Conservation (phyloP, 2,888 invertebrate species). For the Ennomos erosarius region DNA sequence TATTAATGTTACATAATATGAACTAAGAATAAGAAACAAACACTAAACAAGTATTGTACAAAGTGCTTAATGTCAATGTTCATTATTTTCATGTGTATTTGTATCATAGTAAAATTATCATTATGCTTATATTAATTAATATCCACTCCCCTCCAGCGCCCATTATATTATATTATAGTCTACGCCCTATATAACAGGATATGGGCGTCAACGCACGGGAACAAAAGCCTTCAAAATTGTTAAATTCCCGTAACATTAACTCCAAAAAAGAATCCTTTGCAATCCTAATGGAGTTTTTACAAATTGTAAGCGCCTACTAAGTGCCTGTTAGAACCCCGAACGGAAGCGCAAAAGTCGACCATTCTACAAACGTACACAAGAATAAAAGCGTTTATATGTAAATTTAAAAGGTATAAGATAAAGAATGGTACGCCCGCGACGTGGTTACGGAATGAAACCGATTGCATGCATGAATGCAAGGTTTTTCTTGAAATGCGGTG, state of each 20-base stretch:
- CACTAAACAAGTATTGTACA: no score
- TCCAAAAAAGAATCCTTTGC: conserved; percentile 2
- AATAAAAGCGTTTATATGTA: conserved; percentile 28
- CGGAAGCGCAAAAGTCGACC: conserved; percentile 13
- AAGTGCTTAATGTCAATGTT: no score
- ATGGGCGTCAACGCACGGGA: background rate
- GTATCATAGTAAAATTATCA: no score
- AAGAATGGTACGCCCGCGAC: conserved; percentile 12
- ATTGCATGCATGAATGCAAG: conserved; percentile 25
- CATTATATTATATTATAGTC: background rate
- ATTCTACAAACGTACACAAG: conserved; percentile 21
- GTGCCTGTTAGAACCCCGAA: conserved; percentile 17
- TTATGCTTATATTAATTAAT: no score
- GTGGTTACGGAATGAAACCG: conserved; percentile 7
- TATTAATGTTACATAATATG: no score
- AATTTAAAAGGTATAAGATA: conserved; percentile 28
- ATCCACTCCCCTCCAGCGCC: background rate
- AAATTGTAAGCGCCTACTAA: conserved; percentile 24
- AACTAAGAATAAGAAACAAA: no score
- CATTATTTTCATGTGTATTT: no score
- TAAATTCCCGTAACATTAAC: conserved; percentile 10
- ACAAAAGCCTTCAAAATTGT: conserved; percentile 19
- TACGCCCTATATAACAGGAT: background rate
- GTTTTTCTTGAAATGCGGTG: conserved; percentile 7
- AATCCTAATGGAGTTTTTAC: conserved; percentile 23